Evolutionary conservation across 2,113 vertebrate genomes (phyloP).

Genomic region (Anoplopoma fimbria): DNA sequence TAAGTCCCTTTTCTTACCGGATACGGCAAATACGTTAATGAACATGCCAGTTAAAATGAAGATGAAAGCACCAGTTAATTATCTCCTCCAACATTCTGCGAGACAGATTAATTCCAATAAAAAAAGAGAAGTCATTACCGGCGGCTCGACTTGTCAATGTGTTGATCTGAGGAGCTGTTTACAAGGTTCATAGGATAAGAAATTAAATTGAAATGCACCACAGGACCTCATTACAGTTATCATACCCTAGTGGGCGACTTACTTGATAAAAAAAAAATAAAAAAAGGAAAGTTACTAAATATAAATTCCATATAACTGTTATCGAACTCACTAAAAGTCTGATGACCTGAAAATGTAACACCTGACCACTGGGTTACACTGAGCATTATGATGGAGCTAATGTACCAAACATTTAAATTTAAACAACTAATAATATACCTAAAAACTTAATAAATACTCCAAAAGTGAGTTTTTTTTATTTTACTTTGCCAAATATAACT

Average conservation of each 20-base stretch:
- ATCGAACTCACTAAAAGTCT: not conserved
- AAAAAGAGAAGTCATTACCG: slow-evolving; percentile 71
- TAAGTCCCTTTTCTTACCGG: slow-evolving; percentile 60
- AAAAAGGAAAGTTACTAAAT: not conserved
- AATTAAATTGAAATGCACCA: slow-evolving; percentile 65
- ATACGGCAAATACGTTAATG: slow-evolving; percentile 76
- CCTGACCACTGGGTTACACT: not conserved
- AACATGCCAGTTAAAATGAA: slow-evolving; percentile 80
- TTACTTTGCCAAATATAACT: slow-evolving; percentile 4
- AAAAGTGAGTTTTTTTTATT: slow-evolving; percentile 14
- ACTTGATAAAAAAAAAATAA: not conserved
- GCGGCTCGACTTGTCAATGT: slow-evolving; percentile 66
- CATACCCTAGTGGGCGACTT: slow-evolving; percentile 15
- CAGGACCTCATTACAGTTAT: slow-evolving; percentile 62
- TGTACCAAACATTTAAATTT: not conserved
- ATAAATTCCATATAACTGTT: slow-evolving; percentile 14
- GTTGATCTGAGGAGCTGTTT: slow-evolving; percentile 75
- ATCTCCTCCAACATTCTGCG: slow-evolving; percentile 75
- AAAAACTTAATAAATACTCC: not conserved
- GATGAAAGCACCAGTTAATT: slow-evolving; percentile 80
- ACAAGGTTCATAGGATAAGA: slow-evolving; percentile 63
- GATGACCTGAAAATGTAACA: slow-evolving; percentile 1
- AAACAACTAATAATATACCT: not conserved
- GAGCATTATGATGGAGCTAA: not conserved
- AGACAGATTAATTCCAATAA: slow-evolving; percentile 76